Conservation (phyloP, 2,888 invertebrate genomes). For the Eupithecia abbreviata region DNA sequence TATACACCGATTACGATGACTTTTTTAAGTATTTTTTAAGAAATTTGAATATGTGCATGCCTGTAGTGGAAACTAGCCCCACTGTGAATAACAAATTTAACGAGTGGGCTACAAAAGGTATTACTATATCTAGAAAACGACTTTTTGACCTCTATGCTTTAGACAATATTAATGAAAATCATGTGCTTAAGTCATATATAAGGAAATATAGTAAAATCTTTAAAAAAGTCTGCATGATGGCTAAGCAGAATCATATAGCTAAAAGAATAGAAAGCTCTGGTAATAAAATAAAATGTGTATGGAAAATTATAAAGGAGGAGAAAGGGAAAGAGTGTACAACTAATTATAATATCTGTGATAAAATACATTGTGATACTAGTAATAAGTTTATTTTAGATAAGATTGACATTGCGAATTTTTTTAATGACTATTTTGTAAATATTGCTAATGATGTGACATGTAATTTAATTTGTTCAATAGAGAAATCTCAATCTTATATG, state of each 20-base stretch:
- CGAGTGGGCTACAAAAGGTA: neutral
- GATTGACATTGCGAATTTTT: no score
- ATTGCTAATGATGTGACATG: no score
- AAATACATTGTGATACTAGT: conserved; percentile 6
- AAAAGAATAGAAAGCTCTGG: neutral
- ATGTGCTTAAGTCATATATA: no score
- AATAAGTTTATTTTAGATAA: no score
- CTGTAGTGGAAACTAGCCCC: no score
- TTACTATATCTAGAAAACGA: neutral
- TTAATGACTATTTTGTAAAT: no score
- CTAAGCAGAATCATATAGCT: neutral
- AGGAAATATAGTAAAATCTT: neutral
- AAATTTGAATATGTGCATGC: no score
- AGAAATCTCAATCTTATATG: no score
- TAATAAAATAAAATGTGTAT: conserved; percentile 8
- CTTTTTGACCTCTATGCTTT: neutral
- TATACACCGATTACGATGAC: no score
- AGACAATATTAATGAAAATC: neutral
- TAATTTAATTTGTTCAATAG: no score
- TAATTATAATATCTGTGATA: neutral
- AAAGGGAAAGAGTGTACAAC: neutral
- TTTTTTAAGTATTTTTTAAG: no score
- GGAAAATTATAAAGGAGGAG: neutral
- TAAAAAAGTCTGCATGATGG: neutral
- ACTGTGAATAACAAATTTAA: no score